A percentile compares a stretch with the other conserved stretches of the same genome.
phyloP scores from a whole-genome alignment of 2,113 vertebrate species.

The Seriola dumerili region DNA sequence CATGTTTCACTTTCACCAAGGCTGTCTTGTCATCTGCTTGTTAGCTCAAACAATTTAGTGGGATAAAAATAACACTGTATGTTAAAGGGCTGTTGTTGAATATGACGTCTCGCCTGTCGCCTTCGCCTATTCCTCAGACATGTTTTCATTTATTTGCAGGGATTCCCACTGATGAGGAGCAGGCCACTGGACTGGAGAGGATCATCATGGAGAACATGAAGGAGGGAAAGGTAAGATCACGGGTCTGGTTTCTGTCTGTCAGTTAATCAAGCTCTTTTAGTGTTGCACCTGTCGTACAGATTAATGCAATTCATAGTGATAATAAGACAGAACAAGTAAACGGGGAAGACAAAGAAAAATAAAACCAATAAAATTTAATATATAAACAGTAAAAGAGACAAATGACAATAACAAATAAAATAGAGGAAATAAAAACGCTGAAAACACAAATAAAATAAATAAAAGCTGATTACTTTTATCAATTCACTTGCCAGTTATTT shows the following conservation, averaged over 20 bases:
- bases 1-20: too few relatives aligned
- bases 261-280: not conserved
- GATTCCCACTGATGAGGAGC: slow-evolving; percentile 65
- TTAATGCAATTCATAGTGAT: not conserved
- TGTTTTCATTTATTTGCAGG: slow-evolving; percentile 25
- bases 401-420: too few relatives aligned
- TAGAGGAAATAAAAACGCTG: too few relatives aligned
- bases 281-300: not conserved
- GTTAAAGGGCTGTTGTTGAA: not conserved
- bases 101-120: not conserved
- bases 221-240: slow-evolving; percentile 24
- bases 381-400: too few relatives aligned
- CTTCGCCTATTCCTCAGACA: not conserved
- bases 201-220: slow-evolving; percentile 55
- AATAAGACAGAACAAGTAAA: too few relatives aligned
- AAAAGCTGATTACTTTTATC: too few relatives aligned
- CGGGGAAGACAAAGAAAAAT: too few relatives aligned
- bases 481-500: too few relatives aligned
- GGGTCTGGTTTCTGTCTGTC: not conserved
- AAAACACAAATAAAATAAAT: too few relatives aligned
- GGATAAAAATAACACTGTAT: too few relatives aligned
- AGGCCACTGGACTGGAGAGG: slow-evolving; percentile 61
- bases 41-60: not conserved
- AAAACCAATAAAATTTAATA: not conserved
- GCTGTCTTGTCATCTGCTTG: too few relatives aligned